phyloP scores from a whole-genome alignment of 2,888 invertebrate genomes.

The Leptogaster cylindrica region DNA sequence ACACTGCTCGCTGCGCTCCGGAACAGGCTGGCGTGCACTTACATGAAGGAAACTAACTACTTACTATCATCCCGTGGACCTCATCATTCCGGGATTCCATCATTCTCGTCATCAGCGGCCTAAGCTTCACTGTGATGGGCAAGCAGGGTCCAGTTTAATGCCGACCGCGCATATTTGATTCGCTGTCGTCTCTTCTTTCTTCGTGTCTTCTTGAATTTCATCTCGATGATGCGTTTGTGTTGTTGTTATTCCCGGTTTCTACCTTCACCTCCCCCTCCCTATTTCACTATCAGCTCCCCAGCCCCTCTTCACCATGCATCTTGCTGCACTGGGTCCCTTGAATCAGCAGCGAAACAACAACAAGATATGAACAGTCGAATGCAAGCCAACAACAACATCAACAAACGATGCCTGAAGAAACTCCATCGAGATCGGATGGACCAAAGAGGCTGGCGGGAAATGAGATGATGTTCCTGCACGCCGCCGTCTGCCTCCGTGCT shows the following conservation, averaged over 20 bases:
- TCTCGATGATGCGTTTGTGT: slow-evolving; percentile 40
- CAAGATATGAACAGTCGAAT: slow-evolving; percentile 4
- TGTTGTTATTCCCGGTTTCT: slow-evolving; percentile 30
- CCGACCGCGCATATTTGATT: slow-evolving; percentile 42
- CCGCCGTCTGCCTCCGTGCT: slow-evolving; percentile 22
- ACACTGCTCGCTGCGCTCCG: not conserved
- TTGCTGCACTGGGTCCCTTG: slow-evolving; percentile 10
- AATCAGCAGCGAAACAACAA: slow-evolving; percentile 10
- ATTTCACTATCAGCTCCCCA: slow-evolving; percentile 22
- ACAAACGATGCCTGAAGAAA: slow-evolving; percentile 9
- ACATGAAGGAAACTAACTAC: slow-evolving; percentile 25
- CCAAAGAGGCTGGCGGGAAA: slow-evolving; percentile 37
- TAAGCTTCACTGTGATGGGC: slow-evolving; percentile 35
- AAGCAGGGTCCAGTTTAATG: slow-evolving; percentile 35
- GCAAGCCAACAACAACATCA: too few relatives aligned
- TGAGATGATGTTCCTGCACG: slow-evolving; percentile 22
- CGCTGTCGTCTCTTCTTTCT: slow-evolving; percentile 40
- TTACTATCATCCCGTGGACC: slow-evolving; percentile 36
- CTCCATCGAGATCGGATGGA: slow-evolving; percentile 4
- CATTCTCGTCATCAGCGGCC: slow-evolving; percentile 39
- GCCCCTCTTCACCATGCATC: slow-evolving; percentile 21
- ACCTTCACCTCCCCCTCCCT: not conserved
- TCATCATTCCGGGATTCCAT: slow-evolving; percentile 37
- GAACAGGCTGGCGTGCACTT: not conserved
- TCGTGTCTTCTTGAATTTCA: slow-evolving; percentile 40